phyloP scores from a whole-genome alignment of 2,113 vertebrate species.

The Macquaria australasica region DNA sequence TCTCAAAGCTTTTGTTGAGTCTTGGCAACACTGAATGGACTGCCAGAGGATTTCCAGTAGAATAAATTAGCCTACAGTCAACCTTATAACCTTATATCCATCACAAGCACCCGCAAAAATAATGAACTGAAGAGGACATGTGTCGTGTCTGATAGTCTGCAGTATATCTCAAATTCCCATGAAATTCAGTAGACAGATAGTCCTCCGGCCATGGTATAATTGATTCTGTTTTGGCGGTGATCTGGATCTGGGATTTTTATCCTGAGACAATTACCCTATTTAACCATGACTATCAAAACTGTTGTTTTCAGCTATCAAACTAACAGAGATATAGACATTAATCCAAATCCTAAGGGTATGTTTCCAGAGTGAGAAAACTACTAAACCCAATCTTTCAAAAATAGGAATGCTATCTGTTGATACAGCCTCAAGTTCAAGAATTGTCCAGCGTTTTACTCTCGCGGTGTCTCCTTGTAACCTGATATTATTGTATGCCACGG shows the following conservation, averaged over 20 bases:
- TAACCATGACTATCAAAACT: slow-evolving; percentile 48
- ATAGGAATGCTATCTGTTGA: neutral
- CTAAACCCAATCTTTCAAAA: slow-evolving; percentile 24
- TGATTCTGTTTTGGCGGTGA: slow-evolving; percentile 51
- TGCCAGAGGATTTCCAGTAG: neutral
- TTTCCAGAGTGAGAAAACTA: slow-evolving; percentile 21
- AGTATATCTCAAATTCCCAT: slow-evolving; percentile 25
- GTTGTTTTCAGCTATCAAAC: slow-evolving; percentile 41
- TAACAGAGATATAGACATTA: slow-evolving; percentile 11
- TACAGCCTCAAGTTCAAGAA: slow-evolving; percentile 1
- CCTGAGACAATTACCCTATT: slow-evolving; percentile 46
- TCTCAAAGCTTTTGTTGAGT: slow-evolving; percentile 3
- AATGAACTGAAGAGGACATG: slow-evolving; percentile 28
- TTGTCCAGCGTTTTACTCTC: neutral
- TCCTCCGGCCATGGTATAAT: slow-evolving; percentile 46
- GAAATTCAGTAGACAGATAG: slow-evolving; percentile 35
- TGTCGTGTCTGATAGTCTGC: slow-evolving; percentile 19
- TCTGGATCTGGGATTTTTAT: slow-evolving; percentile 48
- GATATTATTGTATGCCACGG: too few relatives aligned
- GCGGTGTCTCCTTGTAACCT: neutral
- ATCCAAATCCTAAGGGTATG: slow-evolving; percentile 16
- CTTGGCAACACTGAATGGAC: slow-evolving; percentile 3
- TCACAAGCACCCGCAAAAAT: slow-evolving; percentile 10
- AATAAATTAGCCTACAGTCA: slow-evolving; percentile 21
- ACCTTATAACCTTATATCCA: slow-evolving; percentile 19